A percentile compares a stretch with the other conserved stretches of the same genome.
Evolutionary conservation across 2,797 vertebrate genomes (phyloP).

Genomic region (Limnodromus scolopaceus): DNA sequence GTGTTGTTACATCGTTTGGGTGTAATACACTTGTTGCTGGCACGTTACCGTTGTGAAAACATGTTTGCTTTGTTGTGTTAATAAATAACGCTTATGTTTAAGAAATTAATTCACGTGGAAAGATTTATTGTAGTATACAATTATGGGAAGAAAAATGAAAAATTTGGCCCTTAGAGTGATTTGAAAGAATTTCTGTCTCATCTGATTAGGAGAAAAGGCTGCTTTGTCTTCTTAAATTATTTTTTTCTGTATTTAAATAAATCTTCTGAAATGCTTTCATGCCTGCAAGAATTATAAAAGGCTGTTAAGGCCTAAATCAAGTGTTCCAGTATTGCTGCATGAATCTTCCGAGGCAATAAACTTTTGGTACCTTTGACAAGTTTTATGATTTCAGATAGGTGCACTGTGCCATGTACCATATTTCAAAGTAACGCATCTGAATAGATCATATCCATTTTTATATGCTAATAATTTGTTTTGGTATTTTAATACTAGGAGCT

Average conservation of each 20-base stretch:
- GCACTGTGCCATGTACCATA: slow-evolving; percentile 2
- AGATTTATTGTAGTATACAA: not conserved
- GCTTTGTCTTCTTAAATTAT: slow-evolving; percentile 42
- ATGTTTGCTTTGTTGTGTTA: not conserved
- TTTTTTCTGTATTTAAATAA: slow-evolving; percentile 39
- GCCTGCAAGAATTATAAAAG: slow-evolving; percentile 40
- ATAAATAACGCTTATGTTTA: not conserved
- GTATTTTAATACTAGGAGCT: slow-evolving; percentile 43
- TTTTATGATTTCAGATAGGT: slow-evolving; percentile 46
- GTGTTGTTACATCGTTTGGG: rapidly evolving
- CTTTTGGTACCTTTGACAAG: slow-evolving; percentile 59
- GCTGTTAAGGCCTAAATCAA: slow-evolving; percentile 55
- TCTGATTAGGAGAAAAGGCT: slow-evolving; percentile 34
- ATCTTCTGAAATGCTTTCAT: not conserved
- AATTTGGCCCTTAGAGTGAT: not conserved
- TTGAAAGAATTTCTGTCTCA: slow-evolving; percentile 34
- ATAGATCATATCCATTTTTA: slow-evolving; percentile 62
- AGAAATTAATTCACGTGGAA: not conserved
- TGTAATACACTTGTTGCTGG: rapidly evolving
- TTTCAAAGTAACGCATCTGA: slow-evolving; percentile 46
- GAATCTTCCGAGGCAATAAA: slow-evolving; percentile 65
- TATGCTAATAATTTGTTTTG: slow-evolving; percentile 61
- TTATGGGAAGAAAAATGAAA: slow-evolving; percentile 26
- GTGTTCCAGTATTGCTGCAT: slow-evolving; percentile 10
- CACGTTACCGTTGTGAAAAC: not conserved